Base-by-base conservation (phyloP, 1,140 invertebrate species). In the Penaeus chinensis region DNA sequence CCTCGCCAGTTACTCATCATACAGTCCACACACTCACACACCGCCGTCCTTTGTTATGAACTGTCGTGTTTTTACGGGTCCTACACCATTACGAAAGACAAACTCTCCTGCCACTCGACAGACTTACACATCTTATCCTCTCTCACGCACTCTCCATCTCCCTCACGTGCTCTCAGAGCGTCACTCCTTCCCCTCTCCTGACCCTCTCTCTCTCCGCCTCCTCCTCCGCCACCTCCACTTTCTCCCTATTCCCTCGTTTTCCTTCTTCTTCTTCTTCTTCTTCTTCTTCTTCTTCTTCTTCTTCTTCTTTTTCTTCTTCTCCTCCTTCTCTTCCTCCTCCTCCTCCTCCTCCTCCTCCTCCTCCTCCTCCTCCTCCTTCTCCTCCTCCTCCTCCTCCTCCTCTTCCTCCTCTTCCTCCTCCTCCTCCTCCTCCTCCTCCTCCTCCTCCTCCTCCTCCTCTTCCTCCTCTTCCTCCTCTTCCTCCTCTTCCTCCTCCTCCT, bases 261-360 rank as follows among this genome's bases (percentile, higher is more conserved):
- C 13, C n/a, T n/a, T 3, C n/a, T 37, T 27, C n/a, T 71, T n/a
- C 5, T 7, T 3, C 10, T n/a, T 1, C 37, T 37, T 27, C n/a
- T 24, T n/a, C 37, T 37, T 27, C 69, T 27, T 27, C 37, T n/a
- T 4, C 69, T 27, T 2, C 3, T 37, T 2, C 37, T 24, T 3
- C 69, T 18, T 2, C n/a, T 8, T 3, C 37, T 8, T 5, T 3
- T 8, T 5, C 37, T 8, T 5, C 37, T 8, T 5, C 7, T 8
- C 7, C 37, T 8, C 7, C 7, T 8, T 5, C 37, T 42, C 7
- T 8, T 8, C 7, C 37, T 0, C 7, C 37, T 0, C 7, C 37
- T 0, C 7, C 37, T 0, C 7, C 37, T 3, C 0, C 37, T 0
- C 7, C 4, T 8, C 4, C 37, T 8, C 7, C 37, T 0, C 7